Conservation (phyloP, 2,888 invertebrate species). For the Eretmocerus hayati region DNA sequence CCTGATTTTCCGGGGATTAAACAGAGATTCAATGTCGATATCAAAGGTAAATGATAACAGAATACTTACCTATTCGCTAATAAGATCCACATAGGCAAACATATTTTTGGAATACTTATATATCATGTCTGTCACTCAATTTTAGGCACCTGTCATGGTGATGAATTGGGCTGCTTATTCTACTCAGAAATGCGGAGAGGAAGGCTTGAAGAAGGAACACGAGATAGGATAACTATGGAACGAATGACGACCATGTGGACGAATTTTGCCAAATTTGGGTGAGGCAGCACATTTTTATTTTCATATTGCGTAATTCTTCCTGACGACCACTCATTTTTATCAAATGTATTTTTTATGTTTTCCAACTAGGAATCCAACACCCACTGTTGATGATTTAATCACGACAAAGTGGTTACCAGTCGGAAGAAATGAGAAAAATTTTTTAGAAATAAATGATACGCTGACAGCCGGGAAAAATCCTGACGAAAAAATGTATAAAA, state of each 20-base stretch:
- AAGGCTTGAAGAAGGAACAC: constrained; percentile 24
- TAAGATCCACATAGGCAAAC: no score
- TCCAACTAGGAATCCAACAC: constrained; percentile 34
- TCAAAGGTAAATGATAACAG: constrained; percentile 12
- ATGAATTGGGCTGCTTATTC: constrained; percentile 56
- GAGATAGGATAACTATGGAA: constrained; percentile 29
- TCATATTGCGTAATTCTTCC: neutral
- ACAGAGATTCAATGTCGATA: constrained; percentile 6
- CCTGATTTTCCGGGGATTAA: constrained; percentile 12
- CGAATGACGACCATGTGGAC: constrained; percentile 35
- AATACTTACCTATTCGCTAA: no score
- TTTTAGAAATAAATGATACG: constrained; percentile 29
- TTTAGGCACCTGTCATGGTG: constrained; percentile 55
- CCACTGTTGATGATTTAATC: constrained; percentile 25
- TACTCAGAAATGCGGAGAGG: constrained; percentile 31
- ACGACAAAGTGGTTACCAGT: constrained; percentile 28
- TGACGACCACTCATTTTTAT: neutral
- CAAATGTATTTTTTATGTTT: neutral
- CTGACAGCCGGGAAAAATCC: constrained; percentile 19
- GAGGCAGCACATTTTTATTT: constrained; percentile 8
- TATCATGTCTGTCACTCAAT: neutral
- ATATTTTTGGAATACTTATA: neutral
- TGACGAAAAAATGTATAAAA: constrained; percentile 18
- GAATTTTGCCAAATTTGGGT: constrained; percentile 38
- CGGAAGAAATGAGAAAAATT: constrained; percentile 22